phyloP scores from a whole-genome alignment of 2,113 vertebrate species.

The Ochotona curzoniae region DNA sequence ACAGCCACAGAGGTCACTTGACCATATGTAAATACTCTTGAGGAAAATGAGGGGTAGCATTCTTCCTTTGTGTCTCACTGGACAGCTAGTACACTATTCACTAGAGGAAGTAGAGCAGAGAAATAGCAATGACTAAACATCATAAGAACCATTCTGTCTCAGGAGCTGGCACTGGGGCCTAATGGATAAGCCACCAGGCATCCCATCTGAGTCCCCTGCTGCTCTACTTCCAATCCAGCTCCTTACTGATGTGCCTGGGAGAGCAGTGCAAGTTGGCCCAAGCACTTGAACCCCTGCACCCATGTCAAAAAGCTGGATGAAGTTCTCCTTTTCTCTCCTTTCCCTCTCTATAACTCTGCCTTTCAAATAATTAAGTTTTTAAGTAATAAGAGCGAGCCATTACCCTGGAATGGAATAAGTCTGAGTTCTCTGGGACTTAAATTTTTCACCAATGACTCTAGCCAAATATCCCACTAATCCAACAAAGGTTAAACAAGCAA shows the following conservation, averaged over 20 bases:
- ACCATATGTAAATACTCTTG: not conserved
- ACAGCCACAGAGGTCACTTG: not conserved
- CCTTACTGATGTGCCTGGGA: too few species aligned
- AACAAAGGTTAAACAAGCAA: not conserved
- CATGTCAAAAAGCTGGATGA: too few species aligned
- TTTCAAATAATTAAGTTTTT: too few species aligned
- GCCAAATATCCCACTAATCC: not conserved
- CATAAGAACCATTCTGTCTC: not conserved
- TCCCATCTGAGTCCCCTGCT: too few species aligned
- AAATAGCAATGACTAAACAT: not conserved
- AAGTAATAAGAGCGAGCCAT: too few species aligned
- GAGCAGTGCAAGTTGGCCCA: too few species aligned
- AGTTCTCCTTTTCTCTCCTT: too few species aligned
- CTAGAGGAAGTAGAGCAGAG: not conserved
- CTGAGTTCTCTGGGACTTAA: not conserved
- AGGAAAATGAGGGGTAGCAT: not conserved
- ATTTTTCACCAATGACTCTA: not conserved
- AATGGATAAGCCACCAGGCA: too few species aligned
- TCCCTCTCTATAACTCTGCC: too few species aligned
- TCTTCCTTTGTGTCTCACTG: not conserved
- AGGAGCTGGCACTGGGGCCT: too few species aligned
- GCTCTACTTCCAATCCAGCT: too few species aligned
- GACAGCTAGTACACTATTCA: not conserved
- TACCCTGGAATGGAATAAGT: not conserved
- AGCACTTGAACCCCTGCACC: too few species aligned